Base-by-base conservation (phyloP, 53 echinoderm and acorn worm species). In the Astropecten irregularis region DNA sequence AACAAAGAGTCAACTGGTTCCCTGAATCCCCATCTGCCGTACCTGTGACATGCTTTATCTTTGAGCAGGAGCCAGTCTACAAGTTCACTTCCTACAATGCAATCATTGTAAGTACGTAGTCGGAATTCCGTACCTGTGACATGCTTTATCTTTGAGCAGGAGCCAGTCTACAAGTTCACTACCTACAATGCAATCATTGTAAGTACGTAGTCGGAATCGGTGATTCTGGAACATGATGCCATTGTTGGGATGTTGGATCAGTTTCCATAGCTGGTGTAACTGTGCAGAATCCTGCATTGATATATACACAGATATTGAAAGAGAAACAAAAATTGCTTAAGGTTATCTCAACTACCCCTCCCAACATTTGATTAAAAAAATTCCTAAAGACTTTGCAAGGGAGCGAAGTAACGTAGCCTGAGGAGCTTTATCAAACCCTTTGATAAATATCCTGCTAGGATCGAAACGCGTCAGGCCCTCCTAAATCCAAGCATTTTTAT, bases 151-250 rank as follows among this genome's bases (percentile, higher is more conserved):
- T 44, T 87, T 96, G 18, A 82, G 66, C 10, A 96, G 51, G 21
- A 96, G 77, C 96, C 96, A 96, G 62, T 96, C 96, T 25, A 93
- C 96, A 7, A 96, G 85, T 81, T 96, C 93, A 27, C 89, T 91
- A 3, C 96, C 96, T 1, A 96, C 88, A 29, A 96, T 88, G 85
- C 96, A 96, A 42, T 96, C 89, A 21, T 71, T 85, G 83, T 96
- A 96, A 21, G 96, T 91, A 35, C 93, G 89, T 16, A 96, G 83
- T 7, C 91, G 93, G 60, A 91, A 91, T 19, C 96, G 93, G 66
- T 96, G 96, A 6, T 81, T 87, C 74, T 96, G 96, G 70, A 92
- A 93, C 81, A 89, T 82, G 44, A 96, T 96, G 52, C 93, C 96
- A 54, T 96, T 96, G 67, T 87, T 79, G 14, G 91, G 93, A 52